phyloP scores from a whole-genome alignment of 2,888 invertebrate genomes.

The Zhengitettix transpicula region DNA sequence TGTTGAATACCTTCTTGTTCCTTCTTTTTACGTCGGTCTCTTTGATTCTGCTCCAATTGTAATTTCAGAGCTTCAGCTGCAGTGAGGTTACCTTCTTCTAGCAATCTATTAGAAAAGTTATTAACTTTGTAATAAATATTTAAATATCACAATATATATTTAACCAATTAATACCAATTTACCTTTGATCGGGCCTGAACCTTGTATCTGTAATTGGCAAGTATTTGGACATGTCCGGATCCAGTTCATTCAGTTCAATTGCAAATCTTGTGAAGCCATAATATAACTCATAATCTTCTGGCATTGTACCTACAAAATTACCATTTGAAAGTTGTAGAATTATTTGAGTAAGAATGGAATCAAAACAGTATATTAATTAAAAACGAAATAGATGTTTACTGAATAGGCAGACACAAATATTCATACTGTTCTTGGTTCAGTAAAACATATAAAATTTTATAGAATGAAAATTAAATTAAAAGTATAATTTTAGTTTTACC shows the following conservation, averaged over 20 bases:
- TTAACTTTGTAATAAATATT: neutral
- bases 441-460: neutral
- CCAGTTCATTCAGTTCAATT: slow-evolving; percentile 65
- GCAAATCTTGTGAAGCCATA: slow-evolving; percentile 76
- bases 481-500: slow-evolving; percentile 29
- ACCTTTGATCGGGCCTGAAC: slow-evolving; percentile 58
- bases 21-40: slow-evolving; percentile 45
- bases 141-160: neutral
- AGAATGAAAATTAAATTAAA: neutral
- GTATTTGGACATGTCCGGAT: slow-evolving; percentile 37
- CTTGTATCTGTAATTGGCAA: slow-evolving; percentile 64
- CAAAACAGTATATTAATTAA: too few species aligned
- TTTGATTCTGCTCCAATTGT: slow-evolving; percentile 53
- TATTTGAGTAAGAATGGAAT: too few species aligned
- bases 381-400: too few species aligned
- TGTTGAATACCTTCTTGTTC: slow-evolving; percentile 35
- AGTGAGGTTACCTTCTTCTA: slow-evolving; percentile 58
- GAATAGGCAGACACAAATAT: too few species aligned
- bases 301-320: slow-evolving; percentile 44
- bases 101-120: slow-evolving; percentile 25
- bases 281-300: slow-evolving; percentile 60
- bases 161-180: neutral
- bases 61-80: slow-evolving; percentile 55
- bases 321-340: too few species aligned
- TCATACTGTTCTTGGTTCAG: neutral